A percentile compares a stretch with the other conserved stretches of the same genome.
phyloP scores from a whole-genome alignment of 2,797 vertebrate genomes.

The Propithecus perrieri region DNA sequence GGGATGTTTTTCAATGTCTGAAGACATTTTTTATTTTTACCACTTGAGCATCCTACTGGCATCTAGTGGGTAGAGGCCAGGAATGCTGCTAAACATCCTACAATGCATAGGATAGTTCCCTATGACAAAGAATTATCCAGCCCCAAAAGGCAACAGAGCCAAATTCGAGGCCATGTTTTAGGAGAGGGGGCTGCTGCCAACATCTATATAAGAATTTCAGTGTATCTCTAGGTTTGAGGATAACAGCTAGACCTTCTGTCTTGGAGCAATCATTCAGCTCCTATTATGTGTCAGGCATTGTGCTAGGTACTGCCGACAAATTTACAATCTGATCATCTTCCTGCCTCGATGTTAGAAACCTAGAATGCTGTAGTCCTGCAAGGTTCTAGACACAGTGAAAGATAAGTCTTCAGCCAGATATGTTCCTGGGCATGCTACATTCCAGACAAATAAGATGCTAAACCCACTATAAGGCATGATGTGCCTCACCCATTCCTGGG shows the following conservation, averaged over 20 bases:
- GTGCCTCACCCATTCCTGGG: not conserved
- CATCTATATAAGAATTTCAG: not conserved
- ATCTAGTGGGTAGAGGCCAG: not conserved
- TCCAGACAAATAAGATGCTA: not conserved
- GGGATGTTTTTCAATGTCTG: not conserved
- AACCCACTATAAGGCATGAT: not conserved
- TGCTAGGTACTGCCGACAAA: not conserved
- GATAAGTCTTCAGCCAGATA: not conserved
- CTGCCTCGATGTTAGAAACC: not conserved
- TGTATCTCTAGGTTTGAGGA: not conserved
- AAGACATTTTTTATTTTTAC: slow-evolving; percentile 24
- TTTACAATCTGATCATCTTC: not conserved
- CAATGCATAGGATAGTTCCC: not conserved
- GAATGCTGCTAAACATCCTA: not conserved
- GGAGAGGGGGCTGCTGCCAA: not conserved
- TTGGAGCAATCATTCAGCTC: not conserved
- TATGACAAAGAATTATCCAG: not conserved
- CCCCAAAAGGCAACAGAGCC: not conserved
- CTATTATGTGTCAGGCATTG: not conserved
- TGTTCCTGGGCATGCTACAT: not conserved
- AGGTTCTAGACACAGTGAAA: not conserved
- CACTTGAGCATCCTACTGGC: not conserved
- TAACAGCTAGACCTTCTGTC: not conserved
- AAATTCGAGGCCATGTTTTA: not conserved
- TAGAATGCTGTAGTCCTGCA: not conserved